Conservation (phyloP, 2,113 vertebrate genomes). For the Sakesphorus luctuosus region DNA sequence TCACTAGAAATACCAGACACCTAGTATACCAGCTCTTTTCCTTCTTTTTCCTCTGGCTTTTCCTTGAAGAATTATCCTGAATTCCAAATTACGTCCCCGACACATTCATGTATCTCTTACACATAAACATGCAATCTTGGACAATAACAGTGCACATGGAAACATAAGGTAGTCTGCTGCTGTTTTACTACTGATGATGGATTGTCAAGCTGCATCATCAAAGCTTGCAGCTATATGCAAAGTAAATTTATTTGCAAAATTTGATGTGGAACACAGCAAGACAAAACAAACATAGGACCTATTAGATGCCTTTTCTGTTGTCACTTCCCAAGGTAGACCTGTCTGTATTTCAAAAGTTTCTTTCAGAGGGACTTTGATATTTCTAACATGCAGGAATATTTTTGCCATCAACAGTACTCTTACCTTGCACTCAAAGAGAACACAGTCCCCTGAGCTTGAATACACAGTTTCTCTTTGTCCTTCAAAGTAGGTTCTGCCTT, state of each 20-base stretch:
- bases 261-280: background rate
- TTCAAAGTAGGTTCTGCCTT: constrained; percentile 89
- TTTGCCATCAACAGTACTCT: constrained; percentile 47
- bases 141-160: background rate
- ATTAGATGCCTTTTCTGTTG: background rate
- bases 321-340: background rate
- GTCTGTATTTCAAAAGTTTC: background rate
- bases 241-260: constrained; percentile 29
- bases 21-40: background rate
- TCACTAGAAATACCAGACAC: background rate
- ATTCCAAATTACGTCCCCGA: background rate
- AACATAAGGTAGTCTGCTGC: background rate
- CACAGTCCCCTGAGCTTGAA: constrained; percentile 87
- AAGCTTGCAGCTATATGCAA: background rate
- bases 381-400: background rate
- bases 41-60: background rate
- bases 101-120: rapidly evolving
- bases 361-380: background rate
- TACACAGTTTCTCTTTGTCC: constrained; percentile 88
- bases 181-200: background rate
- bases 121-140: background rate
- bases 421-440: constrained; percentile 96
- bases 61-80: background rate
- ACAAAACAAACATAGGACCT: background rate
- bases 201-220: background rate